Conservation (phyloP, 2,888 invertebrate genomes). For the Athalia cordata region DNA sequence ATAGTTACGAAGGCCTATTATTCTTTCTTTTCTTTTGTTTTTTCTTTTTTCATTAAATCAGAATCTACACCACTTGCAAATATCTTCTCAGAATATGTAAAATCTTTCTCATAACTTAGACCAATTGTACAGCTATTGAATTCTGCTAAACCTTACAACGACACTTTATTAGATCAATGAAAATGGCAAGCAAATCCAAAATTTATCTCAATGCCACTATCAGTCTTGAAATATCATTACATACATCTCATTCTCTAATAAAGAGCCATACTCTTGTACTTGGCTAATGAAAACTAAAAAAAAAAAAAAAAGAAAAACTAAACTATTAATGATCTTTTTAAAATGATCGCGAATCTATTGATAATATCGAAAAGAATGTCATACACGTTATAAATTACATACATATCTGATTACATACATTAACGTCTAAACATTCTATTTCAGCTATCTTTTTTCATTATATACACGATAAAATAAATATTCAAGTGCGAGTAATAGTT, state of each 20-base stretch:
- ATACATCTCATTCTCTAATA: constrained; percentile 36
- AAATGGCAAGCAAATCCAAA: constrained; percentile 45
- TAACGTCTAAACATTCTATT: constrained; percentile 29
- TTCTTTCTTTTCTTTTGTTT: constrained; percentile 43
- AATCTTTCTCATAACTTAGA: constrained; percentile 55
- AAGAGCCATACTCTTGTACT: neutral
- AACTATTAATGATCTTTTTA: neutral
- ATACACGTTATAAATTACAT: constrained; percentile 24
- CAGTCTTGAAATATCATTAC: constrained; percentile 69
- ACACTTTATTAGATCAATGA: constrained; percentile 15
- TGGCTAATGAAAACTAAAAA: constrained; percentile 34
- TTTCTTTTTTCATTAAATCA: neutral
- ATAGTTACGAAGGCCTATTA: constrained; percentile 60
- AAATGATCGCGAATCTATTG: neutral
- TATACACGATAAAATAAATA: constrained; percentile 71
- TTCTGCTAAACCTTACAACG: constrained; percentile 16
- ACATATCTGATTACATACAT: constrained; percentile 37
- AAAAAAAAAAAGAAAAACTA: constrained; percentile 21
- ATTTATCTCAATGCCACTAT: constrained; percentile 58
- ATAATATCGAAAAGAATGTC: neutral
- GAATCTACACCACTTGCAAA: neutral
- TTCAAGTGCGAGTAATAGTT: constrained; percentile 51
- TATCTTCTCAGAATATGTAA: constrained; percentile 20
- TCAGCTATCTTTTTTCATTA: constrained; percentile 54
- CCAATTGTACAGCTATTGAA: constrained; percentile 57